Evolutionary conservation across 2,113 vertebrate species (phyloP).

Genomic region (Acinonyx jubatus): DNA sequence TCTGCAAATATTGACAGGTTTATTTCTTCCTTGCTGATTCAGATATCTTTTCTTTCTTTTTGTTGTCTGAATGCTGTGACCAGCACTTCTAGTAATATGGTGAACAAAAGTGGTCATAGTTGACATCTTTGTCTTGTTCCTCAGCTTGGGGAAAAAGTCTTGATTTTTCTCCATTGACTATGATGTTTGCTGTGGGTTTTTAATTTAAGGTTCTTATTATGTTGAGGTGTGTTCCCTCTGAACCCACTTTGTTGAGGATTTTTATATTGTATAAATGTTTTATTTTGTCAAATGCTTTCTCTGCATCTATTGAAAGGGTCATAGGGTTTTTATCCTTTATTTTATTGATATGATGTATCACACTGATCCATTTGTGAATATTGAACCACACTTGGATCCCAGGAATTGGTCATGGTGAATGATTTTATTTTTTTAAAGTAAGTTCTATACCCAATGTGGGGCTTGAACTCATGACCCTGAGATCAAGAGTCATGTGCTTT

Average conservation of each 20-base stretch:
- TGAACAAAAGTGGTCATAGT: background rate
- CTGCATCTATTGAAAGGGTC: too few relatives aligned
- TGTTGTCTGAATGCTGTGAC: background rate
- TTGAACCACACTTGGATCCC: background rate
- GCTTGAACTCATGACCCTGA: background rate
- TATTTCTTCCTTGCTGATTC: too few relatives aligned
- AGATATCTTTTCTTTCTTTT: background rate
- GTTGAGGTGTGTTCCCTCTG: background rate
- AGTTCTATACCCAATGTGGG: background rate
- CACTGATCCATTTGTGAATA: background rate
- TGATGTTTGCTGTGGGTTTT: background rate
- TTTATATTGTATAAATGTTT: background rate
- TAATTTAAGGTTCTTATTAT: background rate
- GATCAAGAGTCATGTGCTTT: background rate
- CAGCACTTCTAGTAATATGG: too few relatives aligned
- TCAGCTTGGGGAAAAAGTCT: background rate
- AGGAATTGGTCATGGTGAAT: background rate
- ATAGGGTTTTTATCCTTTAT: background rate
- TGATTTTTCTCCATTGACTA: background rate
- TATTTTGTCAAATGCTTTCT: too few relatives aligned
- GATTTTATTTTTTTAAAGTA: background rate
- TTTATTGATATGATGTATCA: background rate
- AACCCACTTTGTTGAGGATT: background rate
- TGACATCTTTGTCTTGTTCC: background rate
- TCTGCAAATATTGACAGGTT: too few relatives aligned